Evolutionary conservation across 2,888 invertebrate species (phyloP).

Genomic region (Hemaris fuciformis): DNA sequence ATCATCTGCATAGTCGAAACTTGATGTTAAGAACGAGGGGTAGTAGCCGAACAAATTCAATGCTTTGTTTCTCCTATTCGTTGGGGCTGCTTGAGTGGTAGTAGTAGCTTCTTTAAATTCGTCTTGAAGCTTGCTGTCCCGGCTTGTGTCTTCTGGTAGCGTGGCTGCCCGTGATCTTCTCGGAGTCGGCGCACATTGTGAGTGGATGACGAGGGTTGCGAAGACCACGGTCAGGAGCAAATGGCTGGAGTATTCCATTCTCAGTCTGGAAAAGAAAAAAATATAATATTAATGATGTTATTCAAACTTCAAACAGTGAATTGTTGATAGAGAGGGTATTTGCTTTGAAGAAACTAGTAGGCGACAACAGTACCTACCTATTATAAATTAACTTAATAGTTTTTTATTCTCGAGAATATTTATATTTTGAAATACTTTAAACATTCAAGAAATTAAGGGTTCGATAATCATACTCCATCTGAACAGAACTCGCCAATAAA

Average conservation of each 20-base stretch:
- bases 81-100: constrained; percentile 49
- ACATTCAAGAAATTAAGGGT: background rate
- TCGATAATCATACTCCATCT: background rate
- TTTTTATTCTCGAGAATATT: too few relatives aligned
- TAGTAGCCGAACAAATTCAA: constrained; percentile 76
- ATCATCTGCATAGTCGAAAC: constrained; percentile 69
- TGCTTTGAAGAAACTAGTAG: background rate
- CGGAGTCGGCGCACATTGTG: constrained; percentile 55
- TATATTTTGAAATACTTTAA: too few relatives aligned
- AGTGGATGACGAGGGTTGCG: constrained; percentile 46
- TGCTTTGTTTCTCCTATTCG: constrained; percentile 73
- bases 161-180: constrained; percentile 61
- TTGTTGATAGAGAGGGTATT: background rate
- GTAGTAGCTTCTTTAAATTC: constrained; percentile 61
- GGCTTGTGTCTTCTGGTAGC: constrained; percentile 41
- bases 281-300: background rate
- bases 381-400: too few relatives aligned
- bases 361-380: too few relatives aligned
- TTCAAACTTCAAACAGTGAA: too few relatives aligned
- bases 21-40: constrained; percentile 73
- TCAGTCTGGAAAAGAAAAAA: constrained; percentile 39
- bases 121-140: constrained; percentile 66
- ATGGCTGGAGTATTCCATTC: constrained; percentile 54
- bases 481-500: background rate
- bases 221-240: constrained; percentile 51